Percentiles rank a stretch among this genome's conserved stretches.
These are phyloP conservation scores for Cherax quadricarinatus DNA, from an alignment of 1,140 invertebrate species.

Conservation along the genomic window DNA sequence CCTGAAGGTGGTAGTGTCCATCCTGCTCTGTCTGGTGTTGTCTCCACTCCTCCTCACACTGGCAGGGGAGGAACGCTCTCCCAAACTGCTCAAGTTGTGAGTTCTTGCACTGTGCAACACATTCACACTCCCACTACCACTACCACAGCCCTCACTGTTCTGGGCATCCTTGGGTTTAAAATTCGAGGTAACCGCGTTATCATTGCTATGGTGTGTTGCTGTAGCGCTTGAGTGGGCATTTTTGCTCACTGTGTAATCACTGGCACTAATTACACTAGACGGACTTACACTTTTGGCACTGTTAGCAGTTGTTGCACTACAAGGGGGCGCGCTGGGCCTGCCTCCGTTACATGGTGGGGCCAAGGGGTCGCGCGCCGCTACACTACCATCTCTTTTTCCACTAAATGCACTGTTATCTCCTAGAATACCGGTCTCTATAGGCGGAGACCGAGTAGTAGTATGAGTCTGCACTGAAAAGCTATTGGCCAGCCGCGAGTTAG, in stretches of 20 bases:
- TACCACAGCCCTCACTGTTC: neutral
- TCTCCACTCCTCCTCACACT: constrained; percentile 38
- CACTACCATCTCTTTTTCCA: constrained; percentile 44
- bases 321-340: constrained; percentile 58
- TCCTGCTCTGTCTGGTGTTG: constrained; percentile 48
- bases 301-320: constrained; percentile 34
- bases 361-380: constrained; percentile 46
- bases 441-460: constrained; percentile 63
- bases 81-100: constrained; percentile 24
- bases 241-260: constrained; percentile 49
- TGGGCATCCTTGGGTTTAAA: constrained; percentile 32
- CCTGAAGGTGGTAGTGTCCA: constrained; percentile 56
- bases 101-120: constrained; percentile 27
- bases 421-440: constrained; percentile 63
- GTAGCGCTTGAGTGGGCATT: constrained; percentile 12
- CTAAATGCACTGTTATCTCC: constrained; percentile 48
- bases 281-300: constrained; percentile 64
- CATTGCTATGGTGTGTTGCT: neutral
- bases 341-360: constrained; percentile 49
- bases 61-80: constrained; percentile 46
- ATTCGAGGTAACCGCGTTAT: constrained; percentile 8
- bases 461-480: constrained; percentile 57
- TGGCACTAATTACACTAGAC: constrained; percentile 54
- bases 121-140: neutral
- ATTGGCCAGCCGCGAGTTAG: constrained; percentile 66